These are phyloP conservation scores for Drosophila obscura DNA, from an alignment of 1,140 invertebrate genomes.

Conservation along the genomic window DNA sequence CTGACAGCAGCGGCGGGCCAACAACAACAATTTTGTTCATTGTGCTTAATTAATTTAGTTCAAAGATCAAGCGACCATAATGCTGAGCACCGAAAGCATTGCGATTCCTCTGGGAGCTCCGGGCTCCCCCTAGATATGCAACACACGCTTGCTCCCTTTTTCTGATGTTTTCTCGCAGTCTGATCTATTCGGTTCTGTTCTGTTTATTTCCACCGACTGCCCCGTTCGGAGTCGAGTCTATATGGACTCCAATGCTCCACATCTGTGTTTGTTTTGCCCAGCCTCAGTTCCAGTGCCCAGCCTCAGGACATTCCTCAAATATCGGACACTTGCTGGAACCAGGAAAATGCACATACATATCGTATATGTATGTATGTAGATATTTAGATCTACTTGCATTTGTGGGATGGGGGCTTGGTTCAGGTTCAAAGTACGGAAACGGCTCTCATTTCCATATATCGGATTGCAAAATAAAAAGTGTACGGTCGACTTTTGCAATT, in stretches of 20 bases:
- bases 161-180: slow-evolving; percentile 4
- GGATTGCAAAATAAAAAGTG: slow-evolving; percentile 19
- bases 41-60: slow-evolving; percentile 84
- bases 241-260: slow-evolving; percentile 14
- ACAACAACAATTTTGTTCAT: slow-evolving; percentile 80
- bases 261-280: no score
- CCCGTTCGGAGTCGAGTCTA: background rate
- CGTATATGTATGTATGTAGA: background rate
- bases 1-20: slow-evolving; percentile 28
- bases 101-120: slow-evolving; percentile 48
- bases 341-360: no score
- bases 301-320: slow-evolving; percentile 11
- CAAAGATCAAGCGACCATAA: slow-evolving; percentile 78
- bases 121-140: slow-evolving; percentile 4
- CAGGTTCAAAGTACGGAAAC: slow-evolving; percentile 32
- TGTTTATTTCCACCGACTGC: background rate
- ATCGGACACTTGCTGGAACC: slow-evolving; percentile 31
- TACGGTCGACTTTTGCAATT: slow-evolving; percentile 20
- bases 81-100: slow-evolving; percentile 51
- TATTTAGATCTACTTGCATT: background rate
- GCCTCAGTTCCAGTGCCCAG: background rate
- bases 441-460: slow-evolving; percentile 37
- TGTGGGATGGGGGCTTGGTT: background rate
- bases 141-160: background rate
- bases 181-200: background rate